Base-by-base conservation (phyloP, 2,888 invertebrate species). In the Drosophila rellima region DNA sequence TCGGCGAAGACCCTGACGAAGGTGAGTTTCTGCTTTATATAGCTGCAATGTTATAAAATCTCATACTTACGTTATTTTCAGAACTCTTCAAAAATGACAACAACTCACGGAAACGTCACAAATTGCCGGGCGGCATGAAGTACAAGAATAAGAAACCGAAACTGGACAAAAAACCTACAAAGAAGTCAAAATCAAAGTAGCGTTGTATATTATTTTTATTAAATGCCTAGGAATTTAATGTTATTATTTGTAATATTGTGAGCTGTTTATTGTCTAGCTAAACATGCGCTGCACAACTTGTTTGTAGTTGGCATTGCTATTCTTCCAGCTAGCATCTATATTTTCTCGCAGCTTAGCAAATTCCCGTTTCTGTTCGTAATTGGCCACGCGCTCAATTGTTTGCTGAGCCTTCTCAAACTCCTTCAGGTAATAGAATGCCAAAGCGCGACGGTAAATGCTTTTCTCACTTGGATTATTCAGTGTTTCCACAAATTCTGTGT, bases 1-100 rank as follows among this genome's bases (percentile, higher is more conserved):
- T 98, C 20, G 98, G 98, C 33, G 95, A 95, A 81, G 97, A 96
- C 88, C 98, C 98, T 0, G 98, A 98, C 75, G 94, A 95, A 94
- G 97, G 89, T 89, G n/a, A 42, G 67, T 39, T 15, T 23, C 23
- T 7, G 23, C 23, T 20, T 26, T 6, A 5, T 20, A 5, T 3
- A 3, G 0, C 8, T 11, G 7, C n/a, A 40, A 42, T 1, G 11
- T 23, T 33, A 3, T 48, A 48, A 8, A 11, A 20, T 35, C 17
- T 23, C n/a, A 26, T 6, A 45, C 20, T 15, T 31, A 8, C 10
- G 0, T 3, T 2, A 3, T 26, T 73, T 74, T 0, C 63, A 91
- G 92, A 92, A 73, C 75, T 92, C 2, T 92, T 92, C 40, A 91
- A 89, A 69, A 48, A 76, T 13, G 74, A 81, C 2, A 87, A 84